Evolutionary conservation across 2,888 invertebrate species (phyloP), one percentile per base, ranked within the genome.

Genomic region (Meliscaeva auricollis): DNA sequence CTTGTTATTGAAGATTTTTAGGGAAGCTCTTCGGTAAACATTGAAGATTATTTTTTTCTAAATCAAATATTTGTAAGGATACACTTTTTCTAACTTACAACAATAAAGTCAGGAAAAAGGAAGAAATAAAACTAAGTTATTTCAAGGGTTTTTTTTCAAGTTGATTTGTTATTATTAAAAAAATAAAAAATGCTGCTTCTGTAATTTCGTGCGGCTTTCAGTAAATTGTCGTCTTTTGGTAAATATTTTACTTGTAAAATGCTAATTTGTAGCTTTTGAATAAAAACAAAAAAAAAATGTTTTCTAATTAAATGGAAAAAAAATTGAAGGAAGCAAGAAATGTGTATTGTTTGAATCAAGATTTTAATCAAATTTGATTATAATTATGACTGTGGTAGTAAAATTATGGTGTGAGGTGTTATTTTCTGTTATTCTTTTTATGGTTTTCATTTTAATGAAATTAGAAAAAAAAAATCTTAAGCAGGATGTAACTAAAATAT

Each of bases 91-190:
- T 22, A 8, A 38, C 17, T 52, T 20, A 6, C 13, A 44, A 41
- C 13, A 22, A 32, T n/a, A 1, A 62, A 62, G 4, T 22, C 5
- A 22, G 6, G 13, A 41, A 44, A 44, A 41, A 62, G n/a, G 13
- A 30, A 15, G n/a, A 9, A 4, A 41, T 20, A 17, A 26, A 60
- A 62, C 35, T 13, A 15, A 50, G 60, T 60, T 60, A 72, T 50
- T 50, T 17, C 44, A 56, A 30, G 35, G 46, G 17, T 13, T 15
- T 70, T 48, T n/a, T 56, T 70, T 48, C 38, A 26, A 69, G 54
- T 50, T 72, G 50, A 72, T 72, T 72, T 72, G 58, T 22, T 50
- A 15, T 64, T 30, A 46, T 48, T 64, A 64, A 44, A 30, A 54
- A 22, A 38, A 35, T 35, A 44, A 15, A 54, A 50, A 13, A 38